Conservation (phyloP, 2,888 invertebrate genomes). For the Acanthosepion esculentum region DNA sequence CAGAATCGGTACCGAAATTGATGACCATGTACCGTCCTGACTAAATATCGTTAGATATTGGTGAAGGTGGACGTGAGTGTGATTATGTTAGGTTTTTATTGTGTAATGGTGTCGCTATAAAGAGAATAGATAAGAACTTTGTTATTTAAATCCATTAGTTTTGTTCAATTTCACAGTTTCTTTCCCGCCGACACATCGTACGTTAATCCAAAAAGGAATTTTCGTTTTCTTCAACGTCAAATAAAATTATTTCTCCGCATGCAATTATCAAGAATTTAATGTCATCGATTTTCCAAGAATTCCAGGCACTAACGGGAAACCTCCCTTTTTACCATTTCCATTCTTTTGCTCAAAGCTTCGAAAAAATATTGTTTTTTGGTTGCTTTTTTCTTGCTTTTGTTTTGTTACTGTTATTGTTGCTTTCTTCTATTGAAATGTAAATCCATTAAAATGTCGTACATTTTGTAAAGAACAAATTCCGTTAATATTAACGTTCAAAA, state of each 20-base stretch:
- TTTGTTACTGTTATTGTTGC: neutral
- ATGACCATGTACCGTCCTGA: too few species aligned
- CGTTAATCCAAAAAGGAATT: neutral
- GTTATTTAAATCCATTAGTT: neutral
- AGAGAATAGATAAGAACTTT: neutral
- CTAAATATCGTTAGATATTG: too few species aligned
- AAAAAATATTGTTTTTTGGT: neutral
- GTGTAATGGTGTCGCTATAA: too few species aligned
- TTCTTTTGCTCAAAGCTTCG: neutral
- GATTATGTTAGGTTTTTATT: too few species aligned
- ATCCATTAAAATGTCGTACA: neutral
- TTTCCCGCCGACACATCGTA: neutral
- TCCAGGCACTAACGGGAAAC: neutral
- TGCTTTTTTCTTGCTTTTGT: neutral
- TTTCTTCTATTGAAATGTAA: neutral
- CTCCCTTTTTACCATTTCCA: neutral
- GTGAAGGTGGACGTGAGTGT: too few species aligned
- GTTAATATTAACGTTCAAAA: neutral
- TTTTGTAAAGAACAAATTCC: neutral
- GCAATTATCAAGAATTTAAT: neutral
- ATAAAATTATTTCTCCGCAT: neutral
- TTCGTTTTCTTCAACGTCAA: neutral
- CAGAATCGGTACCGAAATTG: too few species aligned
- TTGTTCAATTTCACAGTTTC: neutral
- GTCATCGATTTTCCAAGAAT: constrained; percentile 17